These are phyloP conservation scores for Lipophrys pholis DNA, from an alignment of 2,113 vertebrate genomes.

Conservation along the genomic window DNA sequence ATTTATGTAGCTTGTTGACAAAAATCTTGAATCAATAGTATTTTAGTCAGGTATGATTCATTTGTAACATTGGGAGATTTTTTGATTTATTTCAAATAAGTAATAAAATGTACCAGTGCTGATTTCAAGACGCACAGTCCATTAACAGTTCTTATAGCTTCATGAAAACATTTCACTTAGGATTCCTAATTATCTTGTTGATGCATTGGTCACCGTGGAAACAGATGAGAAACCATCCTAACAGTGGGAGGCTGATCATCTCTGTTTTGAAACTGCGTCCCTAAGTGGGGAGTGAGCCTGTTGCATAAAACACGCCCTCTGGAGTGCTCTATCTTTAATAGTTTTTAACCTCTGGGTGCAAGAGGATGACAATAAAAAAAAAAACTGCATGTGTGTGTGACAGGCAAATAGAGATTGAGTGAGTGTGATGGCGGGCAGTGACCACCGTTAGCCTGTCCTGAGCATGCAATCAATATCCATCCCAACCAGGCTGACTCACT, in stretches of 20 bases:
- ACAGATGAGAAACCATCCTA: constrained; percentile 14
- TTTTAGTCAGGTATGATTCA: no score
- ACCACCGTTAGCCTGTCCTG: constrained; percentile 38
- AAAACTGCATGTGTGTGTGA: constrained; percentile 4
- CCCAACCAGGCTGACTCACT: constrained; percentile 44
- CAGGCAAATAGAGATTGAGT: constrained; percentile 5
- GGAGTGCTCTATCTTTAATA: constrained; percentile 22
- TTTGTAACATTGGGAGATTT: no score
- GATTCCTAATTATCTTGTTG: background rate
- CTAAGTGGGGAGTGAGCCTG: background rate
- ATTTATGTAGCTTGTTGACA: no score
- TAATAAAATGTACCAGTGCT: no score
- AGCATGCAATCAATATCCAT: constrained; percentile 57
- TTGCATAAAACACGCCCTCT: constrained; percentile 18
- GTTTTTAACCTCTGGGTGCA: constrained; percentile 15
- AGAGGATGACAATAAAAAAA: background rate
- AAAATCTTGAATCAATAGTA: no score
- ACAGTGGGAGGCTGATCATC: constrained; percentile 9
- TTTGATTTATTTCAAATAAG: no score
- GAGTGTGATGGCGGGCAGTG: constrained; percentile 54
- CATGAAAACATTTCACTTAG: no score
- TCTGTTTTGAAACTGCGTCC: constrained; percentile 7
- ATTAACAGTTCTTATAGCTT: no score
- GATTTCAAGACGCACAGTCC: no score
- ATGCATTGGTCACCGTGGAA: constrained; percentile 9